phyloP scores from a whole-genome alignment of 2,113 vertebrate genomes.

The Xiphorhynchus elegans region DNA sequence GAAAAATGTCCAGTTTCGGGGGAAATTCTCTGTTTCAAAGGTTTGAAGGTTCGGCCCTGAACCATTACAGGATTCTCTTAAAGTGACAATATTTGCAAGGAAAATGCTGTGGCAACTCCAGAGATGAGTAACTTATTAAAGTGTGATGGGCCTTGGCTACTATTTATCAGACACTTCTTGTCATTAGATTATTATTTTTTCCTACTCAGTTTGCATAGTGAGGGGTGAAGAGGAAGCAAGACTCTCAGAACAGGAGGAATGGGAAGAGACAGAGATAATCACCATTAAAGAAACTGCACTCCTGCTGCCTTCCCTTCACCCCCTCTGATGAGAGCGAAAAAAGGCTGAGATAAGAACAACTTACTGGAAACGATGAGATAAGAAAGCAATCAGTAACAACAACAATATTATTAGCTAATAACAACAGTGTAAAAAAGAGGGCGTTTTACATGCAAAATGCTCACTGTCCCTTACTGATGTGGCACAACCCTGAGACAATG shows the following conservation, averaged over 20 bases:
- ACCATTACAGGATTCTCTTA: neutral
- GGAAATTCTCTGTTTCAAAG: neutral
- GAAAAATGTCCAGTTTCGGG: neutral
- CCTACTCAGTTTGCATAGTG: neutral
- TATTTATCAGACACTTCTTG: neutral
- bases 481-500: neutral
- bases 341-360: neutral
- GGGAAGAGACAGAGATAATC: neutral
- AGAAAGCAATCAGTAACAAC: neutral
- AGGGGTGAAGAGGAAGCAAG: neutral
- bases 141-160: neutral
- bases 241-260: neutral
- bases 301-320: neutral
- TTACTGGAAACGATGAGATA: neutral
- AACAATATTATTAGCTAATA: neutral
- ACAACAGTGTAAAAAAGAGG: neutral
- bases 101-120: neutral
- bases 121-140: neutral
- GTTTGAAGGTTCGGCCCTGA: neutral
- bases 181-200: no score
- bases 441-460: neutral
- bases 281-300: neutral
- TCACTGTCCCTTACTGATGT: no score
- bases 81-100: neutral
- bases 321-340: neutral